phyloP scores from a whole-genome alignment of 37 sponge, comb jelly and placozoan genomes.

The Beroe forskalii region DNA sequence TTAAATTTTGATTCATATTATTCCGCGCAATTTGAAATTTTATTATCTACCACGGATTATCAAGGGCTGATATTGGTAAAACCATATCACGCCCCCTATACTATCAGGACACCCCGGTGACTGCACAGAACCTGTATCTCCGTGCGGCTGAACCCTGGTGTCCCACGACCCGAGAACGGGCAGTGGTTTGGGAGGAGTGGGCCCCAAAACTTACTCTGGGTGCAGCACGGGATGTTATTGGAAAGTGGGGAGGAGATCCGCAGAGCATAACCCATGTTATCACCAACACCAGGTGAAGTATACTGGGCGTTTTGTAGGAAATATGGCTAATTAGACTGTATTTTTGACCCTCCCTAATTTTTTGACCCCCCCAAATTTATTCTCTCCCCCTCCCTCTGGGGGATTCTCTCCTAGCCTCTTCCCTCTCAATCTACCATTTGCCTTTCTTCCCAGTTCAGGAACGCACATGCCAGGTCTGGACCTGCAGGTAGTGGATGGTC shows the following conservation, averaged over 20 bases:
- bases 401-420: too few relatives aligned
- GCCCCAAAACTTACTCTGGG: slow-evolving; percentile 46
- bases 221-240: slow-evolving; percentile 32
- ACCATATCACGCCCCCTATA: neutral
- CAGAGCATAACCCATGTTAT: slow-evolving; percentile 52
- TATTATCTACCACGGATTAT: too few relatives aligned
- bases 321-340: too few relatives aligned
- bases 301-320: neutral
- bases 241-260: slow-evolving; percentile 61
- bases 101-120: slow-evolving; percentile 25
- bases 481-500: slow-evolving; percentile 6
- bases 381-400: too few relatives aligned
- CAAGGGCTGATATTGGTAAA: neutral
- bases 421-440: too few relatives aligned
- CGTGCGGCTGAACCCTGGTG: slow-evolving; percentile 47
- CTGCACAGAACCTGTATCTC: slow-evolving; percentile 30
- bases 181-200: slow-evolving; percentile 48
- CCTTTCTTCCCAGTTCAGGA: slow-evolving; percentile 48
- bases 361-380: too few relatives aligned
- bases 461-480: slow-evolving; percentile 66
- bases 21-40: too few relatives aligned
- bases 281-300: slow-evolving; percentile 39
- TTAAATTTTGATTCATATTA: too few relatives aligned
- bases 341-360: too few relatives aligned
- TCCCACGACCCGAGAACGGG: slow-evolving; percentile 28